Evolutionary conservation across 2,113 vertebrate genomes (phyloP).

Genomic region (Indicator maculatus): DNA sequence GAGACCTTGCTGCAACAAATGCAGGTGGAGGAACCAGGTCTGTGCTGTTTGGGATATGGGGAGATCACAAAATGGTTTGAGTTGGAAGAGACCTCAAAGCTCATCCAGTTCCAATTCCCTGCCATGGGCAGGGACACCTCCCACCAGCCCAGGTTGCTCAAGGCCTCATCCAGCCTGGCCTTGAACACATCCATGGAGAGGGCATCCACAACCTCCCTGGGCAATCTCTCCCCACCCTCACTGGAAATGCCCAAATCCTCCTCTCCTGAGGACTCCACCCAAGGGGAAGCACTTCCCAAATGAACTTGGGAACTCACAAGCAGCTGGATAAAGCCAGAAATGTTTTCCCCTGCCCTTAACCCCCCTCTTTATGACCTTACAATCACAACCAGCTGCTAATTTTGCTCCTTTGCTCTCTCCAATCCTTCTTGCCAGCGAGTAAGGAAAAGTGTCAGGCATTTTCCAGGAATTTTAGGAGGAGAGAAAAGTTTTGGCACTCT

Average conservation of each 20-base stretch:
- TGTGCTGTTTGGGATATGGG: rapidly evolving
- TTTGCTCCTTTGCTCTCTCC: background rate
- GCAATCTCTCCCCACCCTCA: too few species aligned
- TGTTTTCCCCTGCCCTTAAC: background rate
- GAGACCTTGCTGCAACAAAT: rapidly evolving
- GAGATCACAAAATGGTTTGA: background rate
- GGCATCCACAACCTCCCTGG: too few species aligned
- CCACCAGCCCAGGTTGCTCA: too few species aligned
- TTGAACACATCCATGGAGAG: too few species aligned
- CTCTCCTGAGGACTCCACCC: background rate
- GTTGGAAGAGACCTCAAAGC: too few species aligned
- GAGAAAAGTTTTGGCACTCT: background rate
- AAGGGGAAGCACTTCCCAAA: background rate
- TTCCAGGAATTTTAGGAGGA: background rate
- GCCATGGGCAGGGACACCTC: too few species aligned
- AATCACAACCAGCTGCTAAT: background rate
- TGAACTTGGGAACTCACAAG: background rate
- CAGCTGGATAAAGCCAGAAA: background rate
- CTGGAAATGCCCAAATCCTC: background rate
- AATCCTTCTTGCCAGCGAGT: rapidly evolving
- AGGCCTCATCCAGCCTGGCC: too few species aligned
- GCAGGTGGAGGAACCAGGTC: rapidly evolving
- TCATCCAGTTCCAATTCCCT: too few species aligned
- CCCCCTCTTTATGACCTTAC: background rate
- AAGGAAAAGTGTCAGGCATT: background rate